Conservation (phyloP, 92 coral and sea anemone species). For the Epizoanthus illoricatus region DNA sequence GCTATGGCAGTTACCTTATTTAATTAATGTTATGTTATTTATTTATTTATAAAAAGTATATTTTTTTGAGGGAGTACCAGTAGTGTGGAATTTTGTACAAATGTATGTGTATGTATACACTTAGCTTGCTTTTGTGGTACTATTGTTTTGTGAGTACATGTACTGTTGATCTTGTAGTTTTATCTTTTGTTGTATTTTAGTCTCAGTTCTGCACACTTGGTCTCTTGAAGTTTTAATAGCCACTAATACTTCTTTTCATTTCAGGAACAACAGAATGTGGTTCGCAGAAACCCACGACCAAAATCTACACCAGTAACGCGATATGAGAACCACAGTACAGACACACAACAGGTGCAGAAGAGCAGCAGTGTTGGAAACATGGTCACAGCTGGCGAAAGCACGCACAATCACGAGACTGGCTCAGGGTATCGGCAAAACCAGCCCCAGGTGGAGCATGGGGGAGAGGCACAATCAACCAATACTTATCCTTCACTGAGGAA, state of each 20-base stretch:
- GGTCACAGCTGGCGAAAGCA: constrained; percentile 91
- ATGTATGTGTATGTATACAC: too few species aligned
- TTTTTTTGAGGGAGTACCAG: too few species aligned
- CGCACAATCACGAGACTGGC: constrained; percentile 93
- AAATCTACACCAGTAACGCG: constrained; percentile 89
- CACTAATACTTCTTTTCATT: not conserved
- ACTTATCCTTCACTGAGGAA: constrained; percentile 87
- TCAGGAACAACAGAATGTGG: constrained; percentile 57
- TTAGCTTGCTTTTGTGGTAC: too few species aligned
- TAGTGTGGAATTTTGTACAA: too few species aligned
- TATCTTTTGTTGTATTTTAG: too few species aligned
- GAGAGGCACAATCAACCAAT: constrained; percentile 54
- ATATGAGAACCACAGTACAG: constrained; percentile 49
- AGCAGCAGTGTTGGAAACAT: constrained; percentile 78
- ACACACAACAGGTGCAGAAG: constrained; percentile 44
- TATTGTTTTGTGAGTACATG: too few species aligned
- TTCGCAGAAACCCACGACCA: constrained; percentile 68
- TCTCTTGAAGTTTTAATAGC: not conserved
- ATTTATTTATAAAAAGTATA: not conserved
- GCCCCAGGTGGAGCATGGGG: constrained; percentile 56
- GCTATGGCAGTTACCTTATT: too few species aligned
- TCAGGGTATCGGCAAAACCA: constrained; percentile 72
- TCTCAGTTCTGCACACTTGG: not conserved
- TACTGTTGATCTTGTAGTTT: too few species aligned
- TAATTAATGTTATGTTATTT: not conserved